Base-by-base conservation (phyloP, 2,888 invertebrate genomes). In the Dugesia japonica region DNA sequence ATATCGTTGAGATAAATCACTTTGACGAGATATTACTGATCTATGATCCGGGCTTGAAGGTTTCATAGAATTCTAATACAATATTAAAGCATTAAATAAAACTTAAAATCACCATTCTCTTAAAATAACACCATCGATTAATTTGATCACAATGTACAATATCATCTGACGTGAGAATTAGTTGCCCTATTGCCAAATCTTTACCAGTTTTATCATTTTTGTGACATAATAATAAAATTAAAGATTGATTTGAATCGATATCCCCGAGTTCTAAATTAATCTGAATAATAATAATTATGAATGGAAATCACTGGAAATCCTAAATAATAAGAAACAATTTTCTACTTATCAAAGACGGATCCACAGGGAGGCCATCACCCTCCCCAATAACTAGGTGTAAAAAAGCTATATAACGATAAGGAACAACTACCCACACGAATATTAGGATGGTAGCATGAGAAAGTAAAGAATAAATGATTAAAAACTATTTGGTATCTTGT, bases 201-300 rank as follows among this genome's bases (percentile, higher is more conserved):
- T 56, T 56, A 20, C 56, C 56, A 13, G 56, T 56, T 56, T 56
- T 56, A 56, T 56, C 56, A 56, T 56, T 56, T 56, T 56, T 56
- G 17, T 56, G 56, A 56, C 56, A 56, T 13, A 56, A n/a, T 20
- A 56, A 23, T 13, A 56, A 56, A 13, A 56, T 56, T 56, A 56
- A 56, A 56, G 56, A 56, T 23, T 56, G 56, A 56, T n/a, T 20
- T 4, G 17, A 56, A 20, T 56, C 56, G 17, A 9, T 23, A n/a
- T n/a, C n/a, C 7, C 56, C 56, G 1, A 56, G 4, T 56, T 56
- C 56, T 56, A 56, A 56, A n/a, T 56, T 56, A 13, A 56, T 56
- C 56, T 56, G 17, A 56, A 56, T n/a, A n/a, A n/a, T n/a, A n/a
- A n/a, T n/a, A n/a, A n/a, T n/a, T n/a, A n/a, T n/a, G n/a, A 38